Evolutionary conservation across 2,113 vertebrate genomes (phyloP).

Genomic region (Apodemus sylvaticus): DNA sequence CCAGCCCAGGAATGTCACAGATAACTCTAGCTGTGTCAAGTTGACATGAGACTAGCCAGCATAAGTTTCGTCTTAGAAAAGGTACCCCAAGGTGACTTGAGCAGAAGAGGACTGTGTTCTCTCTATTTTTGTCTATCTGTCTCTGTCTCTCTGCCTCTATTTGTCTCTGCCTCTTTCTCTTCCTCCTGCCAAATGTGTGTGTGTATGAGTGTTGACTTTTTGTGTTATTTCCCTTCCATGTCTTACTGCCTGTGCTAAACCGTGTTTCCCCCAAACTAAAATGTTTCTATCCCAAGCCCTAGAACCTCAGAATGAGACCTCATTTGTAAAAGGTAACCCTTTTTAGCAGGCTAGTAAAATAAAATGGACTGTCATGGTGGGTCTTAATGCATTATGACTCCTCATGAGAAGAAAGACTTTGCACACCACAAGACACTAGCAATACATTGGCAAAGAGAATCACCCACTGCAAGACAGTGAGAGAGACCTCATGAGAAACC

Average conservation of each 20-base stretch:
- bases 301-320: background rate
- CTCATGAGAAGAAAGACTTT: background rate
- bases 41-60: background rate
- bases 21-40: background rate
- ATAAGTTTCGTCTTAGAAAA: background rate
- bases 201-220: accelerated
- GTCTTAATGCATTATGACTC: background rate
- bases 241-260: background rate
- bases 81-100: background rate
- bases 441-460: background rate
- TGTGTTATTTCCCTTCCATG: background rate
- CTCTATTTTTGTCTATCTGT: background rate
- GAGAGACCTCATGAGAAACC: background rate
- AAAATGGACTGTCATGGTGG: background rate
- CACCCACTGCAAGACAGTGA: accelerated
- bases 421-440: background rate
- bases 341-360: background rate
- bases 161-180: background rate
- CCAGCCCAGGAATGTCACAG: background rate
- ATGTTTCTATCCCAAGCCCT: too few relatives aligned
- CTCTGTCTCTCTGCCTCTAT: background rate
- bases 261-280: background rate
- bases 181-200: background rate
- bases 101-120: background rate
- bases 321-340: background rate